Evolutionary conservation across 2,797 vertebrate species (phyloP), one percentile per base, ranked within the genome.

Genomic region (Discoglossus pictus): DNA sequence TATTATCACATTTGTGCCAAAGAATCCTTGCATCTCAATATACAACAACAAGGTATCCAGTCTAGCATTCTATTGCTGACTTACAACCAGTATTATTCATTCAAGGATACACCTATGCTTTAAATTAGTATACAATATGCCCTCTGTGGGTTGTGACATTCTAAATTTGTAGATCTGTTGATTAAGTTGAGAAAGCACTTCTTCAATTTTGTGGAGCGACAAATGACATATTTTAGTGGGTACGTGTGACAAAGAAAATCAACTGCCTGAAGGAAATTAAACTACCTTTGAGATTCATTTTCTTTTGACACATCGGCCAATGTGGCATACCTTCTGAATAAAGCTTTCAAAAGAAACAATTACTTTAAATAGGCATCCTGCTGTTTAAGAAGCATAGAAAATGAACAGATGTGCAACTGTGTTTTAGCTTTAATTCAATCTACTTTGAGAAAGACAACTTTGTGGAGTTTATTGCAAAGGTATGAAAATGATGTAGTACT

Each of bases 301-400:
- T 70, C 43, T 43, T 71, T 43, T 64, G 68, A 71, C 61, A 59
- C 61, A 44, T 64, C 46, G 46, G 53, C 54, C 61, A 59, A 65
- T 64, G 27, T 71, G 53, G 61, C 61, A 65, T 71, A 64, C 46
- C 53, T 52, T 71, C 46, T 59, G 46, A 71, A 71, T 64, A 64
- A 71, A 56, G 59, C 51, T 55, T 55, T 69, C 51, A 69, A 58
- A 70, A 64, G 68, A 58, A 71, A 58, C 61, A 60, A 71, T 71
- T 71, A 56, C 46, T 36, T 46, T 58, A 71, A 71, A 71, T 65
- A 59, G 68, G 27, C 46, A 59, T 44, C 53, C 61, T 65, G 68
- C 53, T 71, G 68, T 64, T 71, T 71, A 71, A 65, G 68, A 51
- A 58, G 27, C 25, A 52, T 18, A 44, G 61, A 65, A 71, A 64